A percentile compares a stretch with the other conserved stretches of the same genome.
Conservation (phyloP, 64 coral and sea anemone species). For the Anthopleura sola region DNA sequence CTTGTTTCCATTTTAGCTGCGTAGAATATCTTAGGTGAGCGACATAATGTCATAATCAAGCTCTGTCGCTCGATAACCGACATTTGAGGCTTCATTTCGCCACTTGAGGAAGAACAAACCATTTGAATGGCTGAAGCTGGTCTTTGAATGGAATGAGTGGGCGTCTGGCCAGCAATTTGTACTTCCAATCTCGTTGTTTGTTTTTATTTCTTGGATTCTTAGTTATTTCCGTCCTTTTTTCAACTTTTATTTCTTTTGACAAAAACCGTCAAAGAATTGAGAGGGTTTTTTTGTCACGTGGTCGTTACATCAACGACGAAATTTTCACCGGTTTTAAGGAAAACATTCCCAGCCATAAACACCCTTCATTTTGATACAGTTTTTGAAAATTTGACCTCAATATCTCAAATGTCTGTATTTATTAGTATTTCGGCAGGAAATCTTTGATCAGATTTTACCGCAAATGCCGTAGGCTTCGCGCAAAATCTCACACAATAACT, state of each 20-base stretch:
- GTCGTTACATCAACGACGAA: neutral
- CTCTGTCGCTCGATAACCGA: neutral
- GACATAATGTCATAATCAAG: neutral
- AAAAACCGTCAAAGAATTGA: neutral
- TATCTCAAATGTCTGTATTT: neutral
- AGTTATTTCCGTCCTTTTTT: constrained; percentile 17
- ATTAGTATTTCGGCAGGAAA: neutral
- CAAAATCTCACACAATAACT: neutral
- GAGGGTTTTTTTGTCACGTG: neutral
- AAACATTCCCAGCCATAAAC: neutral
- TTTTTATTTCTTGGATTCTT: constrained; percentile 10
- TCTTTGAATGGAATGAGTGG: neutral
- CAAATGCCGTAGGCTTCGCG: neutral
- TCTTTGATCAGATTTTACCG: constrained; percentile 2
- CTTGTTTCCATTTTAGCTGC: neutral
- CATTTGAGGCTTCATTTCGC: neutral
- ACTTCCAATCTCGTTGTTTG: neutral
- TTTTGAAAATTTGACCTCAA: neutral
- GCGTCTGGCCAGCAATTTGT: neutral
- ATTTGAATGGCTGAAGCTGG: neutral
- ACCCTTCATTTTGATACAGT: neutral
- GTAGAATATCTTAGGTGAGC: neutral
- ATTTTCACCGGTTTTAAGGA: neutral
- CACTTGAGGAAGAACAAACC: neutral
- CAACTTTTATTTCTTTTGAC: neutral